A percentile compares a stretch with the other conserved stretches of the same genome.
Evolutionary conservation across 1,140 invertebrate species (phyloP).

Genomic region (Manduca sexta): DNA sequence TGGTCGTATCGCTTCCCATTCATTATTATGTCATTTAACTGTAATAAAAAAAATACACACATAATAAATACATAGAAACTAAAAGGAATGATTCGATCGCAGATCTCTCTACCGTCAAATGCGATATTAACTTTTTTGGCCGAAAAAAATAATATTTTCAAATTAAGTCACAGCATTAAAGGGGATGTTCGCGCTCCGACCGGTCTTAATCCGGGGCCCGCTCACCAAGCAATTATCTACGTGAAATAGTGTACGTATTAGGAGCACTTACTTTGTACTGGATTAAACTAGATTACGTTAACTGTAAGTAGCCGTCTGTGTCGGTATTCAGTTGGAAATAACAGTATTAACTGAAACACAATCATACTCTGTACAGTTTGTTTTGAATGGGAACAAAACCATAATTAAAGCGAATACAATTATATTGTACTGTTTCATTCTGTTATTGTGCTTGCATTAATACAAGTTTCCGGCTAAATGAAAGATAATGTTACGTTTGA

Average conservation of each 20-base stretch:
- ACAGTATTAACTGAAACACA: conserved; percentile 18
- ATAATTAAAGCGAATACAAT: too few species aligned
- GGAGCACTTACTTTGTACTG: conserved; percentile 52
- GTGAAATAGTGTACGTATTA: conserved; percentile 61
- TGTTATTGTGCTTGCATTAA: too few species aligned
- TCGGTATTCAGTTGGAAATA: conserved; percentile 20
- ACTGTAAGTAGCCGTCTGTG: conserved; percentile 40
- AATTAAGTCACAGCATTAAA: conserved; percentile 20
- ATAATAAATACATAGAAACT: too few species aligned
- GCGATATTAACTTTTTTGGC: too few species aligned
- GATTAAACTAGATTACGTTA: conserved; percentile 52
- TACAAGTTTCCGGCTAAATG: too few species aligned
- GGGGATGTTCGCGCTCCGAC: conserved; percentile 25
- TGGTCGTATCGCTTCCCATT: too few species aligned
- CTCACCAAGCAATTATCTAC: conserved; percentile 60
- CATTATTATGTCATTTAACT: too few species aligned
- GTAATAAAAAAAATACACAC: too few species aligned
- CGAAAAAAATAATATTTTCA: conserved; percentile 13
- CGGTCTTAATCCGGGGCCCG: conserved; percentile 33
- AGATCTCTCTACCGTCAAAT: too few species aligned
- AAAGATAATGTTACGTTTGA: too few species aligned
- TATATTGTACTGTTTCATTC: too few species aligned
- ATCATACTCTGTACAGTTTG: conserved; percentile 3
- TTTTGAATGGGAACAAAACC: background rate
- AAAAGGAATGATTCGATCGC: too few species aligned